Evolutionary conservation across 2,888 invertebrate genomes (phyloP).

Genomic region (Lucinisca nassula): DNA sequence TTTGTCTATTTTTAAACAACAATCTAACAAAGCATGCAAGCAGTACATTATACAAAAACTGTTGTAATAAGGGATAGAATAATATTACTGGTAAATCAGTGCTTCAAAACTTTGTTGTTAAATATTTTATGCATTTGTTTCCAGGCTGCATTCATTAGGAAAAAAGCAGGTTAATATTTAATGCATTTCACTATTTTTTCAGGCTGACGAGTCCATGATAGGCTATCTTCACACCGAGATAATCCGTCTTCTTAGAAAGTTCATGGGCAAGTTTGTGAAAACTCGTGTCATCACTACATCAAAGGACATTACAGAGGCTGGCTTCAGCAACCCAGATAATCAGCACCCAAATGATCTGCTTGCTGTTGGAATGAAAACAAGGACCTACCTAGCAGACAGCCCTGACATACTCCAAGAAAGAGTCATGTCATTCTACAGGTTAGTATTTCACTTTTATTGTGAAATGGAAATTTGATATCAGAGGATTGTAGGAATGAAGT

Average conservation of each 20-base stretch:
- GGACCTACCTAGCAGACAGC: neutral
- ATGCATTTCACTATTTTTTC: no score
- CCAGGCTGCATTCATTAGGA: no score
- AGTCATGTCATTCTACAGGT: neutral
- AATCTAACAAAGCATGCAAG: no score
- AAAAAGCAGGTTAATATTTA: no score
- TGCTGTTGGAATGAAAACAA: constrained; percentile 21
- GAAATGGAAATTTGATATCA: neutral
- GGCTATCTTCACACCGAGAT: constrained; percentile 22
- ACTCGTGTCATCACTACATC: neutral
- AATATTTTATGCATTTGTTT: no score
- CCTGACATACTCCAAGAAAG: neutral
- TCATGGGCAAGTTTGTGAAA: constrained; percentile 42
- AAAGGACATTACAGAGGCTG: neutral
- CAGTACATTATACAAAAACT: no score
- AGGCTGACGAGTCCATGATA: constrained; percentile 23
- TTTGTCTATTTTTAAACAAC: no score
- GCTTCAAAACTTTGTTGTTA: no score
- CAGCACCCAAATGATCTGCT: constrained; percentile 35
- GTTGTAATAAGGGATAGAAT: no score
- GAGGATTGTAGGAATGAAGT: neutral
- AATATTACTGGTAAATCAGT: no score
- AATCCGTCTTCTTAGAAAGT: constrained; percentile 14
- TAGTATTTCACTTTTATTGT: neutral
- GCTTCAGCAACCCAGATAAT: neutral